A percentile compares a stretch with the other conserved stretches of the same genome.
phyloP scores from a whole-genome alignment of 2,888 invertebrate genomes.

The Zhuqinia jingwanae region DNA sequence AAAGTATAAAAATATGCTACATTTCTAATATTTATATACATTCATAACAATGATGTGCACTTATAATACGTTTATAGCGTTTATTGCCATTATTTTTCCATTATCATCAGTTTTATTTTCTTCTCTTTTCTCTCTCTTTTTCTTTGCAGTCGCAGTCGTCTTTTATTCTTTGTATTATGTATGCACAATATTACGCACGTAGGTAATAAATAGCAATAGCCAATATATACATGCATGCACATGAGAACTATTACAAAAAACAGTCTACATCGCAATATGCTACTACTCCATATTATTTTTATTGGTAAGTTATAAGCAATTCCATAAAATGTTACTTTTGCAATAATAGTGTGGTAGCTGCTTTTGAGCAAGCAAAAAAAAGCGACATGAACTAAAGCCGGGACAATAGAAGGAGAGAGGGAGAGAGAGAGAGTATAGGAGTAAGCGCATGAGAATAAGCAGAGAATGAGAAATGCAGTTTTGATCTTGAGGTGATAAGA shows the following conservation, averaged over 20 bases:
- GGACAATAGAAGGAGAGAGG: slow-evolving; percentile 12
- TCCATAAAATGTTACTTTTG: slow-evolving; percentile 62
- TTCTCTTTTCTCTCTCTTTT: slow-evolving; percentile 6
- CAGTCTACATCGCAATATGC: slow-evolving; percentile 20
- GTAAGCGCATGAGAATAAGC: slow-evolving; percentile 40
- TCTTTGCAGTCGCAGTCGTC: not conserved
- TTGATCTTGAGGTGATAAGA: slow-evolving; percentile 67
- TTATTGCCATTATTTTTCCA: slow-evolving; percentile 22
- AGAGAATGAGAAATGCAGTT: slow-evolving; percentile 58
- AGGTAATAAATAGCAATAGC: slow-evolving; percentile 44
- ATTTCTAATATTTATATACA: too few relatives aligned
- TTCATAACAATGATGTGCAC: too few relatives aligned
- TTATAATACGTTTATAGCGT: too few relatives aligned
- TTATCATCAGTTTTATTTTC: slow-evolving; percentile 41
- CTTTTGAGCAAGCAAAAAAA: slow-evolving; percentile 1
- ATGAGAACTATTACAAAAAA: too few relatives aligned
- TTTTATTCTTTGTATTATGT: slow-evolving; percentile 10
- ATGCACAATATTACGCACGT: slow-evolving; percentile 35
- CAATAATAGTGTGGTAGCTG: not conserved
- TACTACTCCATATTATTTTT: slow-evolving; percentile 18
- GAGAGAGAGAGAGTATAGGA: slow-evolving; percentile 17
- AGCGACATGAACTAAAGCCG: slow-evolving; percentile 55
- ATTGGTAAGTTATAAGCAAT: slow-evolving; percentile 59
- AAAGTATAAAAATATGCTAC: not conserved
- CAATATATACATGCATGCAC: too few relatives aligned